phyloP scores from a whole-genome alignment of 2,888 invertebrate genomes.

The Tenodera sinensis region DNA sequence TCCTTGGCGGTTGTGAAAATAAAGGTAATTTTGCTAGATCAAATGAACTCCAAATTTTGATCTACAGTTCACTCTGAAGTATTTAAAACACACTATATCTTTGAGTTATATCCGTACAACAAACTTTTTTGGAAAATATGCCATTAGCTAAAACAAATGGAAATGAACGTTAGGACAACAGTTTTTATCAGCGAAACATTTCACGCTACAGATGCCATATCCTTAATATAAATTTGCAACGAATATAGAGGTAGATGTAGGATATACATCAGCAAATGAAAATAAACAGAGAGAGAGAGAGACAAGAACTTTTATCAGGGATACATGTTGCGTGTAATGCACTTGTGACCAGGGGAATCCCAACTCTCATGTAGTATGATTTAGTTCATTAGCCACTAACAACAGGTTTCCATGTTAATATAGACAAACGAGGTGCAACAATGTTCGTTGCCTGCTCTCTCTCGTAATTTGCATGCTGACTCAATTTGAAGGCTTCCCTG shows the following conservation, averaged over 20 bases:
- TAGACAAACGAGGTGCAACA: background rate
- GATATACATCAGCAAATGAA: background rate
- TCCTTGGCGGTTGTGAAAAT: too few relatives aligned
- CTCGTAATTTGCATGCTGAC: background rate
- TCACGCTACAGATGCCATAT: background rate
- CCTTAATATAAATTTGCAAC: background rate
- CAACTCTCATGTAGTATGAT: background rate
- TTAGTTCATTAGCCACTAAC: background rate
- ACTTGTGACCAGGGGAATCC: background rate
- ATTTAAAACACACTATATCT: too few relatives aligned
- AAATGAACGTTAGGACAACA: too few relatives aligned
- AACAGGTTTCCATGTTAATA: background rate
- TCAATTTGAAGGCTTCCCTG: background rate
- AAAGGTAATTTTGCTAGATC: too few relatives aligned
- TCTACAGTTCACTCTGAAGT: too few relatives aligned
- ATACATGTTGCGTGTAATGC: background rate
- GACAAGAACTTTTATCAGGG: background rate
- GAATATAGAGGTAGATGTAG: background rate
- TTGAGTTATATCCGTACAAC: too few relatives aligned
- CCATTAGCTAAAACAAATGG: too few relatives aligned
- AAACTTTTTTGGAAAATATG: too few relatives aligned
- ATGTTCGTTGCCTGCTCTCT: background rate
- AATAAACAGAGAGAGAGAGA: background rate
- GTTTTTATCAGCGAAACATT: background rate
- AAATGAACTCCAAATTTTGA: too few relatives aligned